phyloP scores from a whole-genome alignment of 2,797 vertebrate species.

The Gila robusta region DNA sequence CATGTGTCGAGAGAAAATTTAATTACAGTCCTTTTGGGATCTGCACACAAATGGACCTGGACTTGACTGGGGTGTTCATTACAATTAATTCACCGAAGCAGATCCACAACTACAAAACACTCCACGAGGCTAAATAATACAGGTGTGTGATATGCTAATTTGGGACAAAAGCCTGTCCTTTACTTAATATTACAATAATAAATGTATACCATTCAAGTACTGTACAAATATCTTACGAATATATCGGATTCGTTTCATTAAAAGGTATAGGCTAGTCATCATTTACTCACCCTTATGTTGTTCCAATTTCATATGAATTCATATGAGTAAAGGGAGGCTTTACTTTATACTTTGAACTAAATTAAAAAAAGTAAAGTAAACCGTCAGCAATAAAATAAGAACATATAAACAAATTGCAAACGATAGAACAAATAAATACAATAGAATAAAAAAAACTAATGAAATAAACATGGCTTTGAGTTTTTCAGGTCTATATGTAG shows the following conservation, averaged over 20 bases:
- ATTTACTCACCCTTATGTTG: background rate
- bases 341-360: no score
- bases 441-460: background rate
- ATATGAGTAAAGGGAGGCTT: no score
- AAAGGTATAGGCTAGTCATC: background rate
- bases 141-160: background rate
- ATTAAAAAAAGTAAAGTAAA: no score
- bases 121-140: background rate
- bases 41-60: slow-evolving; percentile 61
- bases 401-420: background rate
- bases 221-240: background rate
- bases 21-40: slow-evolving; percentile 70
- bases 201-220: background rate
- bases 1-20: slow-evolving; percentile 65
- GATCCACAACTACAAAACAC: slow-evolving; percentile 17
- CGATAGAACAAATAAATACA: background rate
- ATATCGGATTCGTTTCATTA: background rate
- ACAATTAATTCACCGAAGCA: slow-evolving; percentile 41
- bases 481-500: no score
- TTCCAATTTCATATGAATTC: background rate
- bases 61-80: slow-evolving; percentile 56
- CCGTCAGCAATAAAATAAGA: no score
- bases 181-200: background rate
- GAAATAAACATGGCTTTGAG: no score
- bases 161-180: background rate